Base-by-base conservation (phyloP, 2,888 invertebrate genomes). In the Mantis religiosa region DNA sequence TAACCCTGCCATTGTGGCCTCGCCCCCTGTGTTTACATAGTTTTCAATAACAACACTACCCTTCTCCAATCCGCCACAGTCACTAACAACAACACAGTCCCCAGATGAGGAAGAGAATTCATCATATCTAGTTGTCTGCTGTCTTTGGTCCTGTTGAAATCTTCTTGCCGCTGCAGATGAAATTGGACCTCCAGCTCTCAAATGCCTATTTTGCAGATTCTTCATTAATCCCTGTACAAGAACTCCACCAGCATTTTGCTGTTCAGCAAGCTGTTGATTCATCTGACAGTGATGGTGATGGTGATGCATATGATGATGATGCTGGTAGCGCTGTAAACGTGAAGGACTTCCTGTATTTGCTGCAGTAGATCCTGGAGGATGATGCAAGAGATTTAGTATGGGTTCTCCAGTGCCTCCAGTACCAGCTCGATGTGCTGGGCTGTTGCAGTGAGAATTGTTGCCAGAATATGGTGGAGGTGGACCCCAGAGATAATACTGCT, bases 391-490 rank as follows among this genome's bases (percentile, higher is more conserved):
- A 34, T 87, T 89, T n/a, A 89, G 85, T 4, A 89, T 86, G 27
- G 89, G 89, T 81, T 89, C 86, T 82, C 28, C 87, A 71, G 54
- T 20, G 20, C 54, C 54, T 25, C 54, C 54, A 20, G 54, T 71
- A 25, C 71, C 87, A 54, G 15, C 87, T 27, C 84, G 81, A 90
- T 95, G 93, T 0, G 95, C 95, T 0, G 96, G 96, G 91, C 97
- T 97, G 82, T 97, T 97, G 30, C 89, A 89, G 87, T 97, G 97
- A 89, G 97, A 97, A 82, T 97, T 97, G 54, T 54, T 86, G 87
- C 97, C 97, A 90, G 97, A 97, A 92, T 98, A 98, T 0, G 98
- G 98, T 0, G 98, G 98, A 0, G 98, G 98, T 0, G 98, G 98
- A 0, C 97, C 98, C 98, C 98, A 98, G 28, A 97, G 92, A 93